phyloP scores from a whole-genome alignment of 2,888 invertebrate genomes.

The Ametastegia equiseti region DNA sequence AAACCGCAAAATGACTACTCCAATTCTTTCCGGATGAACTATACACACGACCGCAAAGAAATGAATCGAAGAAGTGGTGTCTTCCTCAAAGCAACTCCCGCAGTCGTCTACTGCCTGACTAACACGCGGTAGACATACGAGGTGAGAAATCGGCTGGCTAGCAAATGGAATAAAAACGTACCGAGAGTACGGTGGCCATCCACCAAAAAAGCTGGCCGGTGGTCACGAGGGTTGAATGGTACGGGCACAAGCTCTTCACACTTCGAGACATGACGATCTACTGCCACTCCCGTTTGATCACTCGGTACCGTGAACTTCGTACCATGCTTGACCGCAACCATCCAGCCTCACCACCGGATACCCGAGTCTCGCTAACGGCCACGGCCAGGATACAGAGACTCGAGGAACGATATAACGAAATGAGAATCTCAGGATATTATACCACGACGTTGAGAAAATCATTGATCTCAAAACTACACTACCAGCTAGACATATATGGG shows the following conservation, averaged over 20 bases:
- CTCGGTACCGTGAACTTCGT: not conserved
- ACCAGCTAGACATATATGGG: too few relatives aligned
- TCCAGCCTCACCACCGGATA: not conserved
- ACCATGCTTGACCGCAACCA: not conserved
- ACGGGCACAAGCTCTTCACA: not conserved
- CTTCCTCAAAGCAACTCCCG: not conserved
- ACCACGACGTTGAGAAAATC: too few relatives aligned
- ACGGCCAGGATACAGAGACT: not conserved
- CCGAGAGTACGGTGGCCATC: not conserved
- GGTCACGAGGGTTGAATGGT: not conserved
- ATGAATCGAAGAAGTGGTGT: too few relatives aligned
- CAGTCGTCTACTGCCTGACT: not conserved
- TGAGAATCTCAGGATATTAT: too few relatives aligned
- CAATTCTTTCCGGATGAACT: too few relatives aligned
- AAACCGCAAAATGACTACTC: too few relatives aligned
- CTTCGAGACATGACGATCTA: not conserved
- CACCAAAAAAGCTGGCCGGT: not conserved
- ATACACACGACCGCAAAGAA: too few relatives aligned
- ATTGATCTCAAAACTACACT: too few relatives aligned
- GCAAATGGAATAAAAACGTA: not conserved
- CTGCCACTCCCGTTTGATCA: constrained; percentile 2
- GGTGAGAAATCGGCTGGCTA: not conserved
- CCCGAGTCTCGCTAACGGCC: not conserved
- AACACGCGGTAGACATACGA: not conserved
- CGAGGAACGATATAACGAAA: not conserved